Evolutionary conservation across 2,113 vertebrate genomes (phyloP).

Genomic region (Labeo rohita): DNA sequence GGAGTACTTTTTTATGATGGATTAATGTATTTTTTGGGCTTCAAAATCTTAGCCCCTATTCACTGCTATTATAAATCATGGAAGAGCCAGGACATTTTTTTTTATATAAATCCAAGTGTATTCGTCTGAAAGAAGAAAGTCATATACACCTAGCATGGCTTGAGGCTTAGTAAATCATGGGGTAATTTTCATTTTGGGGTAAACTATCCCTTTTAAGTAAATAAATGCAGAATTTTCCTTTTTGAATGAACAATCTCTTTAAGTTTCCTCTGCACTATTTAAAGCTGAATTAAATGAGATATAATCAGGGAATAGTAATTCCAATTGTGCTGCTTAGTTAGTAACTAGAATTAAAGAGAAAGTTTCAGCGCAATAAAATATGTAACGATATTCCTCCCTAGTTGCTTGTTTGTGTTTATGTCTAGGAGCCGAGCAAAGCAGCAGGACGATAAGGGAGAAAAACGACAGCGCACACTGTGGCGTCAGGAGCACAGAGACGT

Average conservation of each 20-base stretch:
- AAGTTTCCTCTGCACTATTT: neutral
- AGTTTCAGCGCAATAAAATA: constrained; percentile 44
- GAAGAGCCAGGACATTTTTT: too few relatives aligned
- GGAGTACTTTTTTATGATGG: too few relatives aligned
- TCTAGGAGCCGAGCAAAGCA: constrained; percentile 43
- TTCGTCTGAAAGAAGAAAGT: too few relatives aligned
- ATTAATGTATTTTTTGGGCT: too few relatives aligned
- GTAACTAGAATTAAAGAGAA: constrained; percentile 30
- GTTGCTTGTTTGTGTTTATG: constrained; percentile 65
- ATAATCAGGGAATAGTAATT: constrained; percentile 30
- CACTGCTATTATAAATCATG: too few relatives aligned
- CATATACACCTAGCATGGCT: too few relatives aligned
- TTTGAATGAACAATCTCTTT: neutral
- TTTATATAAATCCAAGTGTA: too few relatives aligned
- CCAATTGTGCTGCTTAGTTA: constrained; percentile 21
- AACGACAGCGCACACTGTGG: constrained; percentile 60
- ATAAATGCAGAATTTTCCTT: neutral
- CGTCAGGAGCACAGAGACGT: constrained; percentile 71
- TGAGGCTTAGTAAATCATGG: too few relatives aligned
- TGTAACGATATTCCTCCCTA: constrained; percentile 57
- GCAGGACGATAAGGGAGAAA: constrained; percentile 69
- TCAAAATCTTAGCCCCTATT: too few relatives aligned
- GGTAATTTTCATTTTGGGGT: too few relatives aligned
- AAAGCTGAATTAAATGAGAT: constrained; percentile 8
- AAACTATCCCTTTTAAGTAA: neutral